phyloP scores from a whole-genome alignment of 2,888 invertebrate species.

The Clanis bilineata region DNA sequence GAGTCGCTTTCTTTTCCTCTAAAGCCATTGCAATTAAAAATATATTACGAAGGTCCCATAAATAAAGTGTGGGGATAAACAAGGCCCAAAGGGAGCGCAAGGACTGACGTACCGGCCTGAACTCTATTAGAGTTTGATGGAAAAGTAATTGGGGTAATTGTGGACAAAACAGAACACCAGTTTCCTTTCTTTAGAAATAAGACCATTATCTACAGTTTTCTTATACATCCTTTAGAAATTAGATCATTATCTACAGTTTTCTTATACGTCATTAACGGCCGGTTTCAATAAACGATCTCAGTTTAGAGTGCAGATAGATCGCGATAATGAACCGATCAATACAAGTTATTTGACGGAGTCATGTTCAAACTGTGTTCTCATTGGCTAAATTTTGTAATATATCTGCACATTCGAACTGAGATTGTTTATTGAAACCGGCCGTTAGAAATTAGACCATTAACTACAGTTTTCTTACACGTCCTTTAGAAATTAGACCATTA shows the following conservation, averaged over 20 bases:
- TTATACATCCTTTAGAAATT: constrained; percentile 20
- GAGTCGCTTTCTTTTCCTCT: background rate
- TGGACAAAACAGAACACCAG: constrained; percentile 23
- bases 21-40: constrained; percentile 12
- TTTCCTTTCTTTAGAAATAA: constrained; percentile 17
- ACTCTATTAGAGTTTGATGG: constrained; percentile 47
- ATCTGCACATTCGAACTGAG: too few relatives aligned
- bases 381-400: too few relatives aligned
- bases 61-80: constrained; percentile 13
- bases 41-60: background rate
- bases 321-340: too few relatives aligned
- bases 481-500: constrained; percentile 24
- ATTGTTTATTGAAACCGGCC: too few relatives aligned
- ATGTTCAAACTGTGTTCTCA: too few relatives aligned
- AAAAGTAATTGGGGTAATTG: constrained; percentile 52
- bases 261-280: too few relatives aligned
- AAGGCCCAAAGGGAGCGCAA: constrained; percentile 17
- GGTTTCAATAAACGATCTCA: too few relatives aligned
- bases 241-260: constrained; percentile 22
- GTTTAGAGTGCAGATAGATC: too few relatives aligned
- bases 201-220: constrained; percentile 23
- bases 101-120: constrained; percentile 19
- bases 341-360: too few relatives aligned
- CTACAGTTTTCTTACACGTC: too few relatives aligned
- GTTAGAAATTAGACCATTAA: too few relatives aligned